Evolutionary conservation across 92 coral and sea anemone genomes (phyloP).

Genomic region (Diadumene lineata): DNA sequence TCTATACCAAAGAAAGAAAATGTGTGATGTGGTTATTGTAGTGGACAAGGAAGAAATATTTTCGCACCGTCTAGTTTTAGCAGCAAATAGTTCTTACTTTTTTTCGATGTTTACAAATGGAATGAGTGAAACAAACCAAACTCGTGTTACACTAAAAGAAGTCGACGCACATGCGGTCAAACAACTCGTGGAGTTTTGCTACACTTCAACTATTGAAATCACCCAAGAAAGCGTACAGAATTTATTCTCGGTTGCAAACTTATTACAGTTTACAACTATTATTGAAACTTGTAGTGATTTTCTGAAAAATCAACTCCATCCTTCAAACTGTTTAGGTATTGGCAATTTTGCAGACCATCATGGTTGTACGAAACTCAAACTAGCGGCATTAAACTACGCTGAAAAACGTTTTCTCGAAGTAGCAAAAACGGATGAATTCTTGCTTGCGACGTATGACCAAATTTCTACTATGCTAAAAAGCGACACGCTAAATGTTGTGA

Average conservation of each 20-base stretch:
- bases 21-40: slow-evolving; percentile 87
- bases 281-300: slow-evolving; percentile 88
- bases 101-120: slow-evolving; percentile 96
- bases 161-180: slow-evolving; percentile 81
- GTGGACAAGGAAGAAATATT: slow-evolving; percentile 76
- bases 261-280: slow-evolving; percentile 82
- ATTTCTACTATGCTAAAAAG: slow-evolving; percentile 72
- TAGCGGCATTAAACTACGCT: slow-evolving; percentile 77
- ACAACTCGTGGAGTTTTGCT: slow-evolving; percentile 83
- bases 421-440: slow-evolving; percentile 84
- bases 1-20: slow-evolving; percentile 70
- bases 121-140: slow-evolving; percentile 83
- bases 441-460: slow-evolving; percentile 79
- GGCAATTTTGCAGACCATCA: slow-evolving; percentile 93
- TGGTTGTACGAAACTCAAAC: slow-evolving; percentile 63
- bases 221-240: slow-evolving; percentile 85
- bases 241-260: slow-evolving; percentile 79
- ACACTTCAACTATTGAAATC: slow-evolving; percentile 84
- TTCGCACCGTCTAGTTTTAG: slow-evolving; percentile 87
- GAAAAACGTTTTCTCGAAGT: slow-evolving; percentile 89
- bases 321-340: slow-evolving; percentile 92
- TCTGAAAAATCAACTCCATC: slow-evolving; percentile 86
- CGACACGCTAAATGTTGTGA: slow-evolving; percentile 73
- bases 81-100: slow-evolving; percentile 94
- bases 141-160: slow-evolving; percentile 73